These are phyloP conservation scores for Channa argus DNA, from an alignment of 2,113 vertebrate species.

Conservation along the genomic window DNA sequence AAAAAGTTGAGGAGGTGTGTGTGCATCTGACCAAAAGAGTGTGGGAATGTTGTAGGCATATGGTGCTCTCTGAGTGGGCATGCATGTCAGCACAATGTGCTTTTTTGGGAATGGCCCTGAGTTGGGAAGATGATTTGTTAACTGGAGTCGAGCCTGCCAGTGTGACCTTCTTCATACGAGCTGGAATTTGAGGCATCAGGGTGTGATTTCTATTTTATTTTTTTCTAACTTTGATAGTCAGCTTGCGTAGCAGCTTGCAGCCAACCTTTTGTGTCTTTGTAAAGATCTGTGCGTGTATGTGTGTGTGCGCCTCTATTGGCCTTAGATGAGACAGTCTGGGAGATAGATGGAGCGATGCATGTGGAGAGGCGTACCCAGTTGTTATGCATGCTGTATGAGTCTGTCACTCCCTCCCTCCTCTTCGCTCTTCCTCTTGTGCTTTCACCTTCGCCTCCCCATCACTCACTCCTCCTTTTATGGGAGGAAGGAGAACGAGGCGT, in stretches of 20 bases:
- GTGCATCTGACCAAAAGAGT: neutral
- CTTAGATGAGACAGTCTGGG: conserved; percentile 51
- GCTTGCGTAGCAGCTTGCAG: conserved; percentile 58
- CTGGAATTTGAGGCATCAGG: conserved; percentile 44
- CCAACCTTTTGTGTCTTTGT: conserved; percentile 63
- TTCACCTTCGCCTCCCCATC: conserved; percentile 56
- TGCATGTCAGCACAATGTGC: conserved; percentile 39
- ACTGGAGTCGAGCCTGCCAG: conserved; percentile 15
- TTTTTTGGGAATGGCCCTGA: conserved; percentile 53
- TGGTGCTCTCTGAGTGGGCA: conserved; percentile 32
- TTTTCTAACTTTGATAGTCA: conserved; percentile 51
- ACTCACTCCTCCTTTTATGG: conserved; percentile 71
- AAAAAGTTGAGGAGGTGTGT: conserved; percentile 59
- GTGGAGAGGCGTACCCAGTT: conserved; percentile 54
- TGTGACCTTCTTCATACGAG: conserved; percentile 59
- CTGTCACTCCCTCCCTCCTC: conserved; percentile 48
- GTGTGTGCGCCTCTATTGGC: conserved; percentile 40
- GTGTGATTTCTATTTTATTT: conserved; percentile 27
- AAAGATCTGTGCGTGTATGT: conserved; percentile 21
- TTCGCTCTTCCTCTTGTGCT: conserved; percentile 5
- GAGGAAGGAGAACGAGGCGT: conserved; percentile 47
- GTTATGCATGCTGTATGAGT: conserved; percentile 68
- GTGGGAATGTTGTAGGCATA: conserved; percentile 40
- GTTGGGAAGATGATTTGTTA: conserved; percentile 49
- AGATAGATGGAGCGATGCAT: conserved; percentile 61